Percentiles rank a stretch among this genome's conserved stretches.
These are phyloP conservation scores for Priocnemis perturbator DNA, from an alignment of 2,888 invertebrate species.

Conservation along the genomic window DNA sequence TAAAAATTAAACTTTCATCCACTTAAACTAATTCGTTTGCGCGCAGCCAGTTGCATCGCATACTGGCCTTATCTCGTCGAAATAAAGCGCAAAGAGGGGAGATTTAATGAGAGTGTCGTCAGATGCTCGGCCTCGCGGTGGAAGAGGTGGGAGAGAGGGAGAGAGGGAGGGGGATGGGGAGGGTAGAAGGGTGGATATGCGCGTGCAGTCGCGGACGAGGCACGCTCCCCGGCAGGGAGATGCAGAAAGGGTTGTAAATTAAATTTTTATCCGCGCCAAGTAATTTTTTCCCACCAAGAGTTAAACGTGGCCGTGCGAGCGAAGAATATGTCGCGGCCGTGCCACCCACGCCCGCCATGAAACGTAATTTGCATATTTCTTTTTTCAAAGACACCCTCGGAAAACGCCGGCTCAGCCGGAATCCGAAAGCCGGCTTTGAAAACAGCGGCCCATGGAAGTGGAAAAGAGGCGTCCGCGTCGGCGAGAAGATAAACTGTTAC, in stretches of 20 bases:
- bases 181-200: neutral
- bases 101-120: conserved; percentile 11
- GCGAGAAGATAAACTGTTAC: conserved; percentile 5
- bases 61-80: conserved; percentile 8
- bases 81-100: conserved; percentile 8
- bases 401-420: too few relatives aligned
- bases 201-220: neutral
- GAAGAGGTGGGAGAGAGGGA: neutral
- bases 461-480: neutral
- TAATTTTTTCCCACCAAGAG: neutral
- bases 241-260: conserved; percentile 15
- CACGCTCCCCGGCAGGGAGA: neutral
- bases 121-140: neutral
- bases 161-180: neutral
- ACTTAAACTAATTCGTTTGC: conserved; percentile 5
- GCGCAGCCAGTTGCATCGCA: neutral
- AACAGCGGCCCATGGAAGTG: neutral
- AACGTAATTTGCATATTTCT: conserved; percentile 2
- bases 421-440: conserved; percentile 1
- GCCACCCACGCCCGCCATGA: neutral
- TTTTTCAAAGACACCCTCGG: conserved; percentile 2
- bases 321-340: neutral
- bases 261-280: conserved; percentile 7
- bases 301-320: conserved; percentile 3
- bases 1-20: conserved; percentile 3